A percentile compares a stretch with the other conserved stretches of the same genome.
Evolutionary conservation across 2,113 vertebrate genomes (phyloP).

Genomic region (Panthera uncia): DNA sequence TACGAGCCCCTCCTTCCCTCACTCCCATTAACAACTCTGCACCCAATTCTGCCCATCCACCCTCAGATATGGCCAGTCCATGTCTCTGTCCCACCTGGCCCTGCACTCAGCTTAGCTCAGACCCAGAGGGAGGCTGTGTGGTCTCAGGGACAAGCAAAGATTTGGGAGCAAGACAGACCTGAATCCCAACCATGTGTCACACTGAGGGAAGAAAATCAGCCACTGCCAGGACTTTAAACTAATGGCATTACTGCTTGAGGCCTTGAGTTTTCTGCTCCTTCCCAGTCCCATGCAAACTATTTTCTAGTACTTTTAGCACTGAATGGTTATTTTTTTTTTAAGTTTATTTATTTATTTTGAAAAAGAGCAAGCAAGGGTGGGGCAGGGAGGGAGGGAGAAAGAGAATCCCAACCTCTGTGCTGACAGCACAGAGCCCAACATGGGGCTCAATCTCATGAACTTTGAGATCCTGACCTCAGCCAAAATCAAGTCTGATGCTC

Average conservation of each 20-base stretch:
- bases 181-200: neutral
- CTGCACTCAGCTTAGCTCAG: neutral
- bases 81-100: neutral
- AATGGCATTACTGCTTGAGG: neutral
- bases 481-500: no score
- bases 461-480: no score
- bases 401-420: no score
- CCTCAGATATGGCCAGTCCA: neutral
- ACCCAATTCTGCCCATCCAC: neutral
- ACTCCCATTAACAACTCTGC: neutral
- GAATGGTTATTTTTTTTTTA: neutral
- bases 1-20: neutral
- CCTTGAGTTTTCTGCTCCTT: neutral
- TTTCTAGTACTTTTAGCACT: neutral
- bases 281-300: neutral
- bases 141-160: neutral
- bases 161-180: rapidly evolving
- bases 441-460: no score
- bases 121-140: no score
- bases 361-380: no score
- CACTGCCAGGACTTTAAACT: neutral
- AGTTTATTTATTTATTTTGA: no score
- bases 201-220: neutral
- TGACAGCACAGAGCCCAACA: no score
- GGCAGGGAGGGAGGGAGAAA: no score